These are phyloP conservation scores for Drosophila differens DNA, from an alignment of 2,888 invertebrate genomes.

Conservation along the genomic window DNA sequence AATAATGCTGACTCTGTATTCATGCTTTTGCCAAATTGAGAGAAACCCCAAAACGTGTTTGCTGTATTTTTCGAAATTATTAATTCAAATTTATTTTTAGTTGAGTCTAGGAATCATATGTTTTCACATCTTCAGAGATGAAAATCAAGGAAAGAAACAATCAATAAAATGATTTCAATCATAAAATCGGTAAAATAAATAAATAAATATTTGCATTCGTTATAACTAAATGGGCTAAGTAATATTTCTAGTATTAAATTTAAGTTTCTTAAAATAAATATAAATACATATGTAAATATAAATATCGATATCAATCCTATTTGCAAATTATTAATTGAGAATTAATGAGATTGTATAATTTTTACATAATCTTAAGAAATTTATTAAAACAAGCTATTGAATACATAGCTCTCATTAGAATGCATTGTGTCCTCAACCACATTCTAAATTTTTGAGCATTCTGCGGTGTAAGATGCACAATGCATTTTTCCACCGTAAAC, in stretches of 20 bases:
- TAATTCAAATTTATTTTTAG: constrained; percentile 4
- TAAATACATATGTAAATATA: background rate
- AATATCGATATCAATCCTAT: background rate
- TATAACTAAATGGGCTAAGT: background rate
- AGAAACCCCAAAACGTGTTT: constrained; percentile 38
- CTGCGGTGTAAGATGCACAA: constrained; percentile 36
- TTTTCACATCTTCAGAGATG: background rate
- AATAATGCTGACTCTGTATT: constrained; percentile 48
- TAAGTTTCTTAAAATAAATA: background rate
- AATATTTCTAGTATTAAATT: background rate
- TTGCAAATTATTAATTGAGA: background rate
- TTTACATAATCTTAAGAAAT: background rate
- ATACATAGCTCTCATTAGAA: constrained; percentile 38
- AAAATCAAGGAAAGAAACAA: background rate
- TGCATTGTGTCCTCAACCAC: constrained; percentile 10
- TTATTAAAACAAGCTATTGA: background rate
- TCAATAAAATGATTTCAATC: background rate
- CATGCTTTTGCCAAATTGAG: constrained; percentile 41
- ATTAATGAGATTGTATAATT: background rate
- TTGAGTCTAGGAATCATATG: background rate
- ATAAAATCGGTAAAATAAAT: background rate
- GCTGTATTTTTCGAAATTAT: constrained; percentile 8
- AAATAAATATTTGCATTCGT: background rate
- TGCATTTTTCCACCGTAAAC: constrained; percentile 8
- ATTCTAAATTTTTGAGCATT: constrained; percentile 21